These are phyloP conservation scores for Asbolus verrucosus DNA, from an alignment of 1,140 invertebrate species.

Conservation along the genomic window DNA sequence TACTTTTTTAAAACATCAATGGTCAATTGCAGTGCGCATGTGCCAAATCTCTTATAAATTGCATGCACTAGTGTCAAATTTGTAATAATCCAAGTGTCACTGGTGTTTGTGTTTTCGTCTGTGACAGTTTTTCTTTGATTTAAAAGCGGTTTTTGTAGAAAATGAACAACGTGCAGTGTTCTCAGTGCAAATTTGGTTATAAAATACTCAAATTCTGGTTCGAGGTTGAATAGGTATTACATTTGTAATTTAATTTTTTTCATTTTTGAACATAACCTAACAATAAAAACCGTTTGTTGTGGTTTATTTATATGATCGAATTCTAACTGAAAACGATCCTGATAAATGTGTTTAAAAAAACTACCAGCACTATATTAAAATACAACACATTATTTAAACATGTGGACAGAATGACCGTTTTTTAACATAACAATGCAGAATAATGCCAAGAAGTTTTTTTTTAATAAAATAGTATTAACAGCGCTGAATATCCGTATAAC, in stretches of 20 bases:
- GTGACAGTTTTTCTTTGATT: slow-evolving; percentile 4
- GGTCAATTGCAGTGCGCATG: not conserved
- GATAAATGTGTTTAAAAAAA: too few species aligned
- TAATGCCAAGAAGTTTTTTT: too few species aligned
- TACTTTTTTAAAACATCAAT: not conserved
- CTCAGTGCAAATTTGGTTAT: slow-evolving; percentile 39
- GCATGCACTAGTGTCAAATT: not conserved
- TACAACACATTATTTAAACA: too few species aligned
- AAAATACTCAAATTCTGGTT: slow-evolving; percentile 40
- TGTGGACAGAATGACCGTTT: too few species aligned
- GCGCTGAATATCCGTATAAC: too few species aligned
- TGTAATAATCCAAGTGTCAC: not conserved
- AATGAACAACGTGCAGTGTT: slow-evolving; percentile 40
- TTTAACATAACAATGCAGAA: too few species aligned
- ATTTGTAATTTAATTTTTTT: too few species aligned
- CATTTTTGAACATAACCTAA: slow-evolving; percentile 3
- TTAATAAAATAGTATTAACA: too few species aligned
- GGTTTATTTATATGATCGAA: too few species aligned
- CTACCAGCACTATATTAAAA: too few species aligned
- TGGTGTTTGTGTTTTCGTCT: not conserved
- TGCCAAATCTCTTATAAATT: not conserved
- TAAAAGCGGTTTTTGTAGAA: slow-evolving; percentile 11
- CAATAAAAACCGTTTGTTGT: not conserved
- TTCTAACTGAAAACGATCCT: too few species aligned
- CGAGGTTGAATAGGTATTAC: slow-evolving; percentile 36